phyloP scores from a whole-genome alignment of 2,113 vertebrate genomes.

The Hippocampus mohnikei region DNA sequence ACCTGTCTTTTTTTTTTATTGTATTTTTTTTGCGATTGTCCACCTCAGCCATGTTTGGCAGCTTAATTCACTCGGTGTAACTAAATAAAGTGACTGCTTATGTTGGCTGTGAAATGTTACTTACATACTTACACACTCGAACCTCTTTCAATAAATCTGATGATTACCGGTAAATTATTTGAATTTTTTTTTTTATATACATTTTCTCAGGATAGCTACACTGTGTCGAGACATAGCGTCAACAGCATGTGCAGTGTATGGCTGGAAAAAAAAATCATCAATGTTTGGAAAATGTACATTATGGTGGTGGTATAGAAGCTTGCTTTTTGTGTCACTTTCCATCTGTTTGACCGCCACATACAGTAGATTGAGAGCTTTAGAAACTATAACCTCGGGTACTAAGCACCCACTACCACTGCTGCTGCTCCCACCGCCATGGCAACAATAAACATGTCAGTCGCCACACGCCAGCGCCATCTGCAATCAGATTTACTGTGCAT shows the following conservation, averaged over 20 bases:
- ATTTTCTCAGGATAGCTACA: background rate
- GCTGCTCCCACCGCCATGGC: conserved; percentile 81
- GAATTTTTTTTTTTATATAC: background rate
- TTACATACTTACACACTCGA: background rate
- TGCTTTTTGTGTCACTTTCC: conserved; percentile 47
- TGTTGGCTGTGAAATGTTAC: background rate
- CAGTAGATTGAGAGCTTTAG: conserved; percentile 39
- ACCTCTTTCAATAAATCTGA: background rate
- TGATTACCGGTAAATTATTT: background rate
- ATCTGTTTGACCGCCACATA: conserved; percentile 67
- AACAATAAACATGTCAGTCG: conserved; percentile 95
- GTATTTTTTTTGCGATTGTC: background rate
- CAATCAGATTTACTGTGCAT: conserved; percentile 99
- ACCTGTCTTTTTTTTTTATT: too few species aligned
- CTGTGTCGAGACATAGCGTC: conserved; percentile 11
- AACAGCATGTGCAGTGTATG: conserved; percentile 48
- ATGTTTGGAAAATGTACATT: background rate
- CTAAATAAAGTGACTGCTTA: background rate
- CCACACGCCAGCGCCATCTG: conserved; percentile 89
- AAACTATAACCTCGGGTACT: conserved; percentile 78
- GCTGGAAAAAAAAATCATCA: conserved; percentile 36
- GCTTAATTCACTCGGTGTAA: background rate
- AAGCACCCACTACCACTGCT: conserved; percentile 72
- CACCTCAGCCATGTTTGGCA: background rate
- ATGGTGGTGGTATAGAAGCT: conserved; percentile 23